phyloP scores from a whole-genome alignment of 1,140 invertebrate species.

The Drosophila rufa region DNA sequence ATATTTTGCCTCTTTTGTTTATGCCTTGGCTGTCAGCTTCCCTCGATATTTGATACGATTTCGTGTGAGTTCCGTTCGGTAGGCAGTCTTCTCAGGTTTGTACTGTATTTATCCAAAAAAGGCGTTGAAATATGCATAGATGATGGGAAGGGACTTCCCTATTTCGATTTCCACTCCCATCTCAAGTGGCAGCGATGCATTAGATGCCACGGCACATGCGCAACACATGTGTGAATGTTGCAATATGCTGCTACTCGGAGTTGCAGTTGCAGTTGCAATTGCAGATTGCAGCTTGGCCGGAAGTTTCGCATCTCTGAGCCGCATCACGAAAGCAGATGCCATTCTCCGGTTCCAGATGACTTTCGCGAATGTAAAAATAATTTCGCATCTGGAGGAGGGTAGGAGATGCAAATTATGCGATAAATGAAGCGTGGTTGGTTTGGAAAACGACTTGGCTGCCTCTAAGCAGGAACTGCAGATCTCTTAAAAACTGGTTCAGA shows the following conservation, averaged over 20 bases:
- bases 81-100: conserved; percentile 19
- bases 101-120: conserved; percentile 36
- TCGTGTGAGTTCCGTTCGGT: conserved; percentile 39
- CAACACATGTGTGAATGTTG: conserved; percentile 61
- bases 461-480: conserved; percentile 12
- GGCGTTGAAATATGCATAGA: conserved; percentile 64
- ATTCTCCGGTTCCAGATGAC: conserved; percentile 33
- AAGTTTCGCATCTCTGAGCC: conserved; percentile 52
- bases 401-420: conserved; percentile 35
- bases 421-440: conserved; percentile 31
- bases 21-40: conserved; percentile 34
- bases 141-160: conserved; percentile 19
- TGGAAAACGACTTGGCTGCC: conserved; percentile 7
- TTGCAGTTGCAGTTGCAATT: no score
- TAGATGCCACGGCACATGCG: conserved; percentile 53
- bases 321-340: conserved; percentile 16
- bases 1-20: conserved; percentile 48
- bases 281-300: conserved; percentile 44
- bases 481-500: conserved; percentile 26
- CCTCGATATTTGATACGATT: conserved; percentile 69
- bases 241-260: conserved; percentile 3
- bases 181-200: conserved; percentile 53
- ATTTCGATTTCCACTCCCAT: conserved; percentile 13
- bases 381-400: conserved; percentile 6
- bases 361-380: conserved; percentile 51